A percentile compares a stretch with the other conserved stretches of the same genome.
These are phyloP conservation scores for Intellagama lesueurii DNA, from an alignment of 2,797 vertebrate species.

Conservation along the genomic window DNA sequence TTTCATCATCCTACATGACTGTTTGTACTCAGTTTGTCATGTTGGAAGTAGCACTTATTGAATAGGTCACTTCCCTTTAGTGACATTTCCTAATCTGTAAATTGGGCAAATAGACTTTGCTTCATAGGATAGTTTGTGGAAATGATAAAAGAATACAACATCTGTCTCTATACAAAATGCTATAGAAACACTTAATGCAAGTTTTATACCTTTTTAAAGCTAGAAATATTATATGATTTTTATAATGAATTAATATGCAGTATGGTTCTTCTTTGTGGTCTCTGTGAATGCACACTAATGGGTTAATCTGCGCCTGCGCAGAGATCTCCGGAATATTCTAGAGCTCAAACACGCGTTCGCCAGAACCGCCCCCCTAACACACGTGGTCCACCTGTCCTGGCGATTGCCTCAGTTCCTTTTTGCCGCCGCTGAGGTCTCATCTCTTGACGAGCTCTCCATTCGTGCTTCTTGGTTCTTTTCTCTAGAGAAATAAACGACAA, in stretches of 20 bases:
- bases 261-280: not conserved
- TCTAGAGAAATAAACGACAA: too few relatives aligned
- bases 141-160: not conserved
- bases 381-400: too few relatives aligned
- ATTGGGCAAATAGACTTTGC: not conserved
- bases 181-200: not conserved
- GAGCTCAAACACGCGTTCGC: too few relatives aligned
- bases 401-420: too few relatives aligned
- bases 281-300: too few relatives aligned
- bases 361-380: too few relatives aligned
- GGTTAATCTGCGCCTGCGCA: too few relatives aligned
- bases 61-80: not conserved
- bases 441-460: too few relatives aligned
- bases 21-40: not conserved
- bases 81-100: not conserved
- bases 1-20: not conserved
- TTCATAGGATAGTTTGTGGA: not conserved
- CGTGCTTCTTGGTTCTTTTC: too few relatives aligned
- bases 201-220: not conserved
- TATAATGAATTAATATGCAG: not conserved
- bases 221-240: not conserved
- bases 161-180: not conserved
- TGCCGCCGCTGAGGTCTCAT: too few relatives aligned
- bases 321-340: too few relatives aligned
- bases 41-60: not conserved